Evolutionary conservation across 30 jellyfish, hydroid and myxozoan genomes (phyloP).

Genomic region (Hydractinia echinata): DNA sequence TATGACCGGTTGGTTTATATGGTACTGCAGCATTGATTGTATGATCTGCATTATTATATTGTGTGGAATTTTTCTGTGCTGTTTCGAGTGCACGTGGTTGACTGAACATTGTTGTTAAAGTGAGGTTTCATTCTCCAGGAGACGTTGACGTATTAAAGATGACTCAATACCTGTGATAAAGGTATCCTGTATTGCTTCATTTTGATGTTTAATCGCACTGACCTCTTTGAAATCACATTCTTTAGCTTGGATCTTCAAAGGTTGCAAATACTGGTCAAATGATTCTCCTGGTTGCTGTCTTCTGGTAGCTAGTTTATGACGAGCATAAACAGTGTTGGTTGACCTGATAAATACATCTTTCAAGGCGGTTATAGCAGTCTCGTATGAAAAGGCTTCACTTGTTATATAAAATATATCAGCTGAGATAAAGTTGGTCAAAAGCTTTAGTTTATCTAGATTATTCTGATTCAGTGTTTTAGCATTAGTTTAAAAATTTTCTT

Average conservation of each 20-base stretch:
- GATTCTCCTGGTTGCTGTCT: conserved; percentile 48
- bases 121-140: conserved; percentile 45
- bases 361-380: conserved; percentile 41
- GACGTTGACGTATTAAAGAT: conserved; percentile 44
- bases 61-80: conserved; percentile 4
- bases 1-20: too few relatives aligned
- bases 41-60: neutral
- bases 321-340: conserved; percentile 57
- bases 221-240: conserved; percentile 70
- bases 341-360: conserved; percentile 47
- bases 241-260: conserved; percentile 55
- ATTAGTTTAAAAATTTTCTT: too few relatives aligned
- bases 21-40: neutral
- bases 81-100: conserved; percentile 42
- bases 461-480: too few relatives aligned
- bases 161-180: conserved; percentile 55
- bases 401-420: too few relatives aligned
- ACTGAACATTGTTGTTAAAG: conserved; percentile 15
- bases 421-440: too few relatives aligned
- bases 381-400: conserved; percentile 38
- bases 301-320: conserved; percentile 65
- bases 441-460: too few relatives aligned
- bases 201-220: conserved; percentile 47
- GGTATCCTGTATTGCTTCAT: conserved; percentile 61
- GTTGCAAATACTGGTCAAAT: conserved; percentile 60